Conservation (phyloP, 2,797 vertebrate genomes). For the Thamnophis elegans region DNA sequence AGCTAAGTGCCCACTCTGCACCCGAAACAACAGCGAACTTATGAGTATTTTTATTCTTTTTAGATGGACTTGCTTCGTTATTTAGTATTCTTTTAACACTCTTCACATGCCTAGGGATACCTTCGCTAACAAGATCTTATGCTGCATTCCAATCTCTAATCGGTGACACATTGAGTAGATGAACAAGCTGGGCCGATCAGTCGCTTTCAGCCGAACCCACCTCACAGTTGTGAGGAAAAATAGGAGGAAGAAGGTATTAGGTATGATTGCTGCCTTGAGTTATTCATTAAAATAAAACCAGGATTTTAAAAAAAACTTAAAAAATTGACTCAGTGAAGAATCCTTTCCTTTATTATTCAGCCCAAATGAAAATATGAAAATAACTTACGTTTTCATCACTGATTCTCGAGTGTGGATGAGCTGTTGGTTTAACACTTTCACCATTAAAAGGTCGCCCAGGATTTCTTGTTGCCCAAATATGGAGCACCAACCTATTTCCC, state of each 20-base stretch:
- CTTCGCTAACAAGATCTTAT: background rate
- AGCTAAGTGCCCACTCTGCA: background rate
- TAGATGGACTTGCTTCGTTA: background rate
- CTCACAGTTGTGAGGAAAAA: background rate
- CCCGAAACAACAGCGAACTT: background rate
- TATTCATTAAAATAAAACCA: background rate
- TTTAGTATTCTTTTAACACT: background rate
- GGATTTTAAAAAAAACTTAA: background rate
- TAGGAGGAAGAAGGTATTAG: background rate
- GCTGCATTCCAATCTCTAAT: background rate
- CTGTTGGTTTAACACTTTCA: background rate
- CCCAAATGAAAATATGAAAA: background rate
- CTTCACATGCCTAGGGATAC: background rate
- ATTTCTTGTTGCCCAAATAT: background rate
- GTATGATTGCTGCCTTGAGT: background rate
- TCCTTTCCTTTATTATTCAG: background rate
- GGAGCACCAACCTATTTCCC: background rate
- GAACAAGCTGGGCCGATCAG: background rate
- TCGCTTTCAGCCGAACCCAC: background rate
- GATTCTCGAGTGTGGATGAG: background rate
- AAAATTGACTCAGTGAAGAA: background rate
- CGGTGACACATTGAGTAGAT: background rate
- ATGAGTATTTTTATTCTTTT: background rate
- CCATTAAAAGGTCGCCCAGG: background rate
- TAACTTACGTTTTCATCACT: background rate